Conservation (phyloP, 2,113 vertebrate species). For the Lepus timidus region DNA sequence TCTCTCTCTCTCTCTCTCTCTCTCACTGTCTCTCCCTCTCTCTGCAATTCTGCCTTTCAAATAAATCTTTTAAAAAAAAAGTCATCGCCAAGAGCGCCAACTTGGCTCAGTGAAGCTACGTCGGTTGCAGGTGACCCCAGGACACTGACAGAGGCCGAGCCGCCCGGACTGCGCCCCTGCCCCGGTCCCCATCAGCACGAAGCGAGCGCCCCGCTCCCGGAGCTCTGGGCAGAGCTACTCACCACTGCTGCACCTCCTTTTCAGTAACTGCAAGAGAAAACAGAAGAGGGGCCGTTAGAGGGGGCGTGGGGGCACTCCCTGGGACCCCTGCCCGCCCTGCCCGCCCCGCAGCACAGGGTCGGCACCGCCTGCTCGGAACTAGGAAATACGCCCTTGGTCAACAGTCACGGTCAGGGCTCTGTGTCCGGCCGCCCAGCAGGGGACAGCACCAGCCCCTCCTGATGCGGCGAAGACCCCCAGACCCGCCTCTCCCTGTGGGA, state of each 20-base stretch:
- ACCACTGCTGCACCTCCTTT: slow-evolving; percentile 98
- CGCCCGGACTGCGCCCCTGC: background rate
- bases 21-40: no score
- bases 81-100: background rate
- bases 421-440: background rate
- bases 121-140: fast-evolving
- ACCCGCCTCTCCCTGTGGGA: fast-evolving
- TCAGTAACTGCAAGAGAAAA: slow-evolving; percentile 94
- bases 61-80: no score
- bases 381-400: background rate
- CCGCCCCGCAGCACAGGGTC: fast-evolving
- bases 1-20: no score
- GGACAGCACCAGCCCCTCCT: background rate
- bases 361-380: background rate
- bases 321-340: background rate
- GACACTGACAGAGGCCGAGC: no score
- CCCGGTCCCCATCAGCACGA: background rate
- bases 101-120: fast-evolving
- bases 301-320: no score
- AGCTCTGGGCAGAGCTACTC: slow-evolving; percentile 82
- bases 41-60: no score
- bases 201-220: fast-evolving
- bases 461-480: background rate
- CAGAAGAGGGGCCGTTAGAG: slow-evolving; percentile 73
- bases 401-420: background rate